These are phyloP conservation scores for Catharus fuscescens DNA, from an alignment of 2,113 vertebrate species.

Conservation along the genomic window DNA sequence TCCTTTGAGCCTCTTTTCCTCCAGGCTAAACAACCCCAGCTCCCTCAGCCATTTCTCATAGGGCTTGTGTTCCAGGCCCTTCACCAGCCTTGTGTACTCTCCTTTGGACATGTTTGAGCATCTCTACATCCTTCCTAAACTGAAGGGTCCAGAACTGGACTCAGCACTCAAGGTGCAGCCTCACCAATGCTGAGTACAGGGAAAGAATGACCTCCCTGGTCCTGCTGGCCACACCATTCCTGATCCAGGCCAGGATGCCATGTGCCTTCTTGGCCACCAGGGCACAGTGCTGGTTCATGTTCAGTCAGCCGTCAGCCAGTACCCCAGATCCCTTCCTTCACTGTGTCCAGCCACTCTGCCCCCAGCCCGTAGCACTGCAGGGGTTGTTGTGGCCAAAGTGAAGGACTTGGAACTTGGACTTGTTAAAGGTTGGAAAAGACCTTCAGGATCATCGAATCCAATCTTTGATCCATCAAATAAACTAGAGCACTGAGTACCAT, in stretches of 20 bases:
- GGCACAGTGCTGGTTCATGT: not conserved
- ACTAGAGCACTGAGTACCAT: not conserved
- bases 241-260: not conserved
- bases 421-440: not conserved
- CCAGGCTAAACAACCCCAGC: not conserved
- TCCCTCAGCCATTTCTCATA: not conserved
- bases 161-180: accelerated
- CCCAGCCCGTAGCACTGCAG: not conserved
- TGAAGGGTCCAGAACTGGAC: not conserved
- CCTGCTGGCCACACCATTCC: not conserved
- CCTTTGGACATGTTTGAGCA: not conserved
- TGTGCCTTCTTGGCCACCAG: not conserved
- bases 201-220: not conserved
- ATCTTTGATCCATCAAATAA: not conserved
- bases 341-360: not conserved
- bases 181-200: accelerated
- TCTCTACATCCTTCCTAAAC: not conserved
- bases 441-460: not conserved
- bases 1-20: not conserved
- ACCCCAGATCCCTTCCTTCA: not conserved
- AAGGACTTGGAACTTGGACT: not conserved
- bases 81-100: not conserved
- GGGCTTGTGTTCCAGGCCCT: not conserved
- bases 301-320: not conserved
- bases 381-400: not conserved